These are phyloP conservation scores for Leptosomus discolor DNA, from an alignment of 2,113 vertebrate genomes.

Conservation along the genomic window DNA sequence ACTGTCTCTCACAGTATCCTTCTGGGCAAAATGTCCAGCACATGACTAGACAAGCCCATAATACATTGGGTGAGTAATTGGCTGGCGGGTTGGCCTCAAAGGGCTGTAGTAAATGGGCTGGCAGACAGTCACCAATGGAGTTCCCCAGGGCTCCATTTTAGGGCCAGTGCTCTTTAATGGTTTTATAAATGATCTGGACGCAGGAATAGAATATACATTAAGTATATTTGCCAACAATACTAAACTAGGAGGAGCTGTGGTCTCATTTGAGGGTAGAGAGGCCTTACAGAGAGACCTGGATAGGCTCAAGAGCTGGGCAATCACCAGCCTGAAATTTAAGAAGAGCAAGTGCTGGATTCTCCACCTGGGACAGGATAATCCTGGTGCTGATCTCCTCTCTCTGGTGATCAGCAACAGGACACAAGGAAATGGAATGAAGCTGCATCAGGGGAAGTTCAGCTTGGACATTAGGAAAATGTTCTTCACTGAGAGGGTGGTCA, in stretches of 20 bases:
- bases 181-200: neutral
- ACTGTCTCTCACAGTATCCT: neutral
- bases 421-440: neutral
- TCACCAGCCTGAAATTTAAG: neutral
- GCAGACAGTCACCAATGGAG: neutral
- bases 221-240: neutral
- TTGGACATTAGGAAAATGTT: neutral
- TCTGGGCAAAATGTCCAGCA: neutral
- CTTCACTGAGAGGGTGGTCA: neutral
- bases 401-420: neutral
- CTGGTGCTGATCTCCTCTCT: neutral
- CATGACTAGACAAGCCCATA: neutral
- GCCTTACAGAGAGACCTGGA: neutral
- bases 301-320: neutral
- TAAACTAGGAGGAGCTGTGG: neutral
- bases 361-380: neutral
- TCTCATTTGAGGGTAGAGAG: neutral
- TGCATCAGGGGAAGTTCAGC: neutral
- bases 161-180: neutral
- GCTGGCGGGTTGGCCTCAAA: rapidly evolving
- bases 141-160: neutral
- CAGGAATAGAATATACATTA: neutral
- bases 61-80: neutral
- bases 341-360: neutral
- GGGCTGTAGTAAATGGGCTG: neutral